Percentiles rank a stretch among this genome's conserved stretches.
Conservation (phyloP, 2,888 invertebrate genomes). For the Lepetodrilus schrolli region DNA sequence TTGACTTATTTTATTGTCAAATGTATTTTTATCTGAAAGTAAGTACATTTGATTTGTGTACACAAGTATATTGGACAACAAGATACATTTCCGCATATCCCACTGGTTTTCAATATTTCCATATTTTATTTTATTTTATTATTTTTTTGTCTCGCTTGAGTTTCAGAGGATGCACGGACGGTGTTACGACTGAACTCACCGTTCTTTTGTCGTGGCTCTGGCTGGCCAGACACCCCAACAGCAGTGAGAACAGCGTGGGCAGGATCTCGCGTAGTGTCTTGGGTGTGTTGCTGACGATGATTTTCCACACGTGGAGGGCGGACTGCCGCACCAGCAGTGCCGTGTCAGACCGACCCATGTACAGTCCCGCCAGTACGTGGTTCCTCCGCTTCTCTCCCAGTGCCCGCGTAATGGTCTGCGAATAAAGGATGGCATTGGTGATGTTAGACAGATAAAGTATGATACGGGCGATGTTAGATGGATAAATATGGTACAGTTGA, state of each 20-base stretch:
- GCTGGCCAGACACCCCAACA: slow-evolving; percentile 95
- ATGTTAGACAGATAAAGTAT: neutral
- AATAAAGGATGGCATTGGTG: neutral
- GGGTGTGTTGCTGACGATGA: slow-evolving; percentile 98
- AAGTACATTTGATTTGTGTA: too few species aligned
- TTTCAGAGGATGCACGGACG: too few species aligned
- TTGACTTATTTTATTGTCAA: too few species aligned
- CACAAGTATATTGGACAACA: too few species aligned
- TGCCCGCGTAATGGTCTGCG: slow-evolving; percentile 88
- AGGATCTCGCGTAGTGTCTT: slow-evolving; percentile 96
- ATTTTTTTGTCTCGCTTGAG: too few species aligned
- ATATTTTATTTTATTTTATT: too few species aligned
- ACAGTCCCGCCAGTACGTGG: slow-evolving; percentile 82
- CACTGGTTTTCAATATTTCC: too few species aligned
- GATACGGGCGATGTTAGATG: too few species aligned
- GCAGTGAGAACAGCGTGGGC: slow-evolving; percentile 91
- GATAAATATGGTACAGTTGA: too few species aligned
- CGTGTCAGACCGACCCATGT: slow-evolving; percentile 98
- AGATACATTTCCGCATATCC: too few species aligned
- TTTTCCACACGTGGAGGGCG: slow-evolving; percentile 99
- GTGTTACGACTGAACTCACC: too few species aligned
- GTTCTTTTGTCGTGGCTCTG: slow-evolving; percentile 97
- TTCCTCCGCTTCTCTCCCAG: slow-evolving; percentile 93
- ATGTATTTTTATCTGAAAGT: too few species aligned
- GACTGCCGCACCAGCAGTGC: slow-evolving; percentile 97